Evolutionary conservation across 1,140 invertebrate species (phyloP), one percentile per base, ranked within the genome.

Genomic region (Capitella teleta): DNA sequence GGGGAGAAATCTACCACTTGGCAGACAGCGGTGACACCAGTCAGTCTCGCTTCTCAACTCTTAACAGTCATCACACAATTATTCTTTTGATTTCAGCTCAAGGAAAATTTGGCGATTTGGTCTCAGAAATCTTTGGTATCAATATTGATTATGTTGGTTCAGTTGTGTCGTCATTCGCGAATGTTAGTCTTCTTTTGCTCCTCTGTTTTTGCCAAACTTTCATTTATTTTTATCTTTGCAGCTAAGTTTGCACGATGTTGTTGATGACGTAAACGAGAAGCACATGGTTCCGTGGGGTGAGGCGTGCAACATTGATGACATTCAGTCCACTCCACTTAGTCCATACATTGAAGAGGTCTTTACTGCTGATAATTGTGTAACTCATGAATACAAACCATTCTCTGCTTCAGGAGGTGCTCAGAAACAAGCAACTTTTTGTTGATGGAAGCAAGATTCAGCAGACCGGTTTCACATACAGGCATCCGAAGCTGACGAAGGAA

Each of bases 191-290:
- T 30, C n/a, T 26, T 41, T 26, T 10, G 42, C 10, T 47, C n/a
- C 24, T 36, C 52, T 43, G 30, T 52, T 51, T 55, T 49, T 64
- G 73, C 5, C 58, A 84, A 82, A 73, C 72, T 21, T 83, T 85
- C 69, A 74, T 18, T 12, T 36, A 52, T 23, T 51, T 49, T 46
- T 19, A 10, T 16, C n/a, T 28, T 57, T 60, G 12, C 49, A 72
- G 69, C 48, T 67, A 21, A 66, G 67, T 43, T 67, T 87, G 69
- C 77, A 75, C n/a, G 76, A 77, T 21, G 80, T 88, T 24, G 83
- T 87, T 0, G 86, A 89, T 54, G 87, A 92, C 59, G 85, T 86
- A 0, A 92, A 92, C 70, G 88, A 92, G 64, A 90, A 90, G 65
- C 89, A 92, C 68, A 79, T 91, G 73, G 79, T 78, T 1, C 87